Conservation (phyloP, 2,888 invertebrate genomes). For the Cheiracanthium punctorium region DNA sequence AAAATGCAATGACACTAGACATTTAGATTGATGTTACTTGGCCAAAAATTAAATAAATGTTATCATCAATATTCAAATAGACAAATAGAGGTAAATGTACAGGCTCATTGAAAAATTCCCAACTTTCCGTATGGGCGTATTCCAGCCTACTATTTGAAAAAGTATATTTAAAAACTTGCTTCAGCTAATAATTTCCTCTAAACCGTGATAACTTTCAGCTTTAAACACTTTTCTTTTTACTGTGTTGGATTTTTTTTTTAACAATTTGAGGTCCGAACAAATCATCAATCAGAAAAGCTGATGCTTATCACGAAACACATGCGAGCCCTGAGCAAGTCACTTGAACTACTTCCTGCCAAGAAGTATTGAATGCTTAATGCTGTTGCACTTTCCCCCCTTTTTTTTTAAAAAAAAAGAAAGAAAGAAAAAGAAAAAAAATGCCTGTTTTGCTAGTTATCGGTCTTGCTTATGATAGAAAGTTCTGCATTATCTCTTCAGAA, state of each 20-base stretch:
- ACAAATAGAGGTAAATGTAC: too few species aligned
- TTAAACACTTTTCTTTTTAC: not conserved
- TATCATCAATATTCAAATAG: too few species aligned
- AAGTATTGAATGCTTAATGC: constrained; percentile 54
- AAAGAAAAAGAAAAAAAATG: too few species aligned
- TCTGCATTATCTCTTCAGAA: constrained; percentile 38
- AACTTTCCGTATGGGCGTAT: too few species aligned
- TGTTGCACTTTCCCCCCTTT: constrained; percentile 36
- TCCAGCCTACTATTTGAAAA: too few species aligned
- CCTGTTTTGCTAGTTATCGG: constrained; percentile 42
- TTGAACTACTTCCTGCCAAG: constrained; percentile 33
- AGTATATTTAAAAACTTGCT: constrained; percentile 40
- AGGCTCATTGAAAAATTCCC: too few species aligned
- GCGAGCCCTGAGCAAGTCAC: not conserved
- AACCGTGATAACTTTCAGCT: constrained; percentile 18
- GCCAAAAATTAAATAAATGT: too few species aligned
- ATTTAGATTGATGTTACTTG: too few species aligned
- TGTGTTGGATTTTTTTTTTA: constrained; percentile 34
- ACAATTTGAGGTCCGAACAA: constrained; percentile 41
- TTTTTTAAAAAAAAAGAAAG: too few species aligned
- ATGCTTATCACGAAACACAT: constrained; percentile 15
- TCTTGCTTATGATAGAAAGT: constrained; percentile 13
- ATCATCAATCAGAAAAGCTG: constrained; percentile 60
- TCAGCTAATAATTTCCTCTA: constrained; percentile 52
- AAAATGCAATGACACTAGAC: too few species aligned